These are phyloP conservation scores for Acleris literana DNA, from an alignment of 2,888 invertebrate genomes.

Conservation along the genomic window DNA sequence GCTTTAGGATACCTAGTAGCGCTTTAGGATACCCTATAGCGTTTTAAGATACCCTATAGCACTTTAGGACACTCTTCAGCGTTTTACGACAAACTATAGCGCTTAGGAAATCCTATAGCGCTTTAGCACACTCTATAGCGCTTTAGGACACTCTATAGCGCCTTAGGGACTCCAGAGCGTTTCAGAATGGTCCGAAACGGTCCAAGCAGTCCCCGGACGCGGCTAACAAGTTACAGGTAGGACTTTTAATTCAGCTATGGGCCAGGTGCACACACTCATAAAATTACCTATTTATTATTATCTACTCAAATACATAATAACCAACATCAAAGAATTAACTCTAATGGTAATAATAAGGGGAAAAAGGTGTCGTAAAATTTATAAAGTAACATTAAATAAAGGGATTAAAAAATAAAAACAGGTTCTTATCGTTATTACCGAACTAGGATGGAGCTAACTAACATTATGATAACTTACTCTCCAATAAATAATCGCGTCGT, in stretches of 20 bases:
- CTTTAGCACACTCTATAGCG: too few relatives aligned
- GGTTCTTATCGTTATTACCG: slow-evolving; percentile 52
- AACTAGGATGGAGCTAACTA: slow-evolving; percentile 34
- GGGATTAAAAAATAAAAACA: slow-evolving; percentile 60
- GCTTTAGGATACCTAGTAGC: too few relatives aligned
- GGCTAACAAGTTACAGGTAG: slow-evolving; percentile 24
- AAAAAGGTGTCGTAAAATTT: slow-evolving; percentile 72
- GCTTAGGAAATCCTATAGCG: too few relatives aligned
- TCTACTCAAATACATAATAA: slow-evolving; percentile 65
- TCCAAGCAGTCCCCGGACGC: slow-evolving; percentile 1
- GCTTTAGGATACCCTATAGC: too few relatives aligned
- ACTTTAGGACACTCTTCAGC: too few relatives aligned
- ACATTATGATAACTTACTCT: slow-evolving; percentile 29
- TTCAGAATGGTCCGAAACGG: too few relatives aligned
- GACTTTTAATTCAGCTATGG: slow-evolving; percentile 28
- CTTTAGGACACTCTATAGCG: too few relatives aligned
- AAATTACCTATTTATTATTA: slow-evolving; percentile 54
- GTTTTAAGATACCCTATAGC: too few relatives aligned
- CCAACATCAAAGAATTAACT: slow-evolving; percentile 69
- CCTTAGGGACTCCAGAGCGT: too few relatives aligned
- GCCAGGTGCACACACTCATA: slow-evolving; percentile 50
- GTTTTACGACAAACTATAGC: too few relatives aligned
- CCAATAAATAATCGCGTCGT: slow-evolving; percentile 33
- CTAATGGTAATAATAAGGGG: slow-evolving; percentile 74
- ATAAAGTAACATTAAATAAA: slow-evolving; percentile 80